Base-by-base conservation (phyloP, 1,140 invertebrate species). In the Muscidifurax raptorellus region DNA sequence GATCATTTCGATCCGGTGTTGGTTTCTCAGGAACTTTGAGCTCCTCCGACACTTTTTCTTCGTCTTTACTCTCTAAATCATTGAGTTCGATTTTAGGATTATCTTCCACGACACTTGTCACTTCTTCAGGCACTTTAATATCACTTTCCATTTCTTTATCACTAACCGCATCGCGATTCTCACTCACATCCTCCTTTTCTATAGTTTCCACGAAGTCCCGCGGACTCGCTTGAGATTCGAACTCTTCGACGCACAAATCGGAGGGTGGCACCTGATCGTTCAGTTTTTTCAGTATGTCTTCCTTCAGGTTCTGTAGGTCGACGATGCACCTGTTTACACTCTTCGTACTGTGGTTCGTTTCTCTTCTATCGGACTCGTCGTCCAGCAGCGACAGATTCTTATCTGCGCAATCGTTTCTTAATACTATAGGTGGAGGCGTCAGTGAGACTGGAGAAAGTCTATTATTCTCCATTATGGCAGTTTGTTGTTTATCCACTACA, bases 211-310 rank as follows among this genome's bases (percentile, higher is more conserved):
- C 7, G 7, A 13, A 27, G 10, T 32, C 5, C 5, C 13, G 22
- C 13, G 4, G 32, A 27, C 15, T 74, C 6, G 7, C 18, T 32
- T 36, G 66, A 79, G 76, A 25, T 44, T 79, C 47, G 22, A 77
- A 84, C 22, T 79, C 28, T 69, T 64, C 28, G 22, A 80, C 32
- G 7, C 28, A 2, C 0, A 30, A 27, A 40, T 36, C 22, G 9
- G 25, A 44, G 22, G 75, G n/a, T 22, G 77, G 47, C 1, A 25
- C 47, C 44, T 80, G 64, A 59, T 82, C 84, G 15, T 85, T 82
- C 7, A 85, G 30, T 47, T 85, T 85, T 32, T 82, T 85, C 40
- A 85, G n/a, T 22, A 85, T 82, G 15, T 85, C 84, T 2, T 85
- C 80, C 22, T 85, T 77, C 9, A 85, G 52, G 67, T 85, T 85